These are phyloP conservation scores for Cosmorhoe ocellata DNA, from an alignment of 2,888 invertebrate genomes.

Conservation along the genomic window DNA sequence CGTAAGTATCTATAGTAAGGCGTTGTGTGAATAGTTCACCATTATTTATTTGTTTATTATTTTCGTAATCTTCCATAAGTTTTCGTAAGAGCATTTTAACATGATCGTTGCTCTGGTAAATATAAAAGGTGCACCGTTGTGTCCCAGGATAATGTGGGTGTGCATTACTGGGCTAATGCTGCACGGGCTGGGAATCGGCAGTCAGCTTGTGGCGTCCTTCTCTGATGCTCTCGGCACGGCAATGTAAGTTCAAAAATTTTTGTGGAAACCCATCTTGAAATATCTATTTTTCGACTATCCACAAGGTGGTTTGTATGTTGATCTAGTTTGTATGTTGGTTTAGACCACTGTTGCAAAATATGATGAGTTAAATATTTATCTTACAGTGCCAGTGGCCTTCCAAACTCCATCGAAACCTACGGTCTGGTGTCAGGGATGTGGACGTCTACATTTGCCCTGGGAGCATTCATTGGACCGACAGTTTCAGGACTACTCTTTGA, in stretches of 20 bases:
- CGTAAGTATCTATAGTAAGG: slow-evolving; percentile 71
- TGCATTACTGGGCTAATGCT: slow-evolving; percentile 87
- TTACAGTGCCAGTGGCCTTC: slow-evolving; percentile 86
- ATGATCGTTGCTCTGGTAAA: background rate
- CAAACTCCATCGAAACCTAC: slow-evolving; percentile 93
- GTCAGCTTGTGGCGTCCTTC: slow-evolving; percentile 93
- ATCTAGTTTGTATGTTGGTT: too few relatives aligned
- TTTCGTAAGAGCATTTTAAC: too few relatives aligned
- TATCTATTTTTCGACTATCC: too few relatives aligned
- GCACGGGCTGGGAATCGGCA: slow-evolving; percentile 92
- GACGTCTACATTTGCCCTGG: slow-evolving; percentile 94
- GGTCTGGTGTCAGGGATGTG: slow-evolving; percentile 95
- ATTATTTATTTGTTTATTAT: too few relatives aligned
- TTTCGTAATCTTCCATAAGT: too few relatives aligned
- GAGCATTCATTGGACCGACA: slow-evolving; percentile 92
- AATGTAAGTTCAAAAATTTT: slow-evolving; percentile 82
- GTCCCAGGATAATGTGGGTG: slow-evolving; percentile 84
- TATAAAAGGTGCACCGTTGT: background rate
- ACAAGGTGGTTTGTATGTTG: too few relatives aligned
- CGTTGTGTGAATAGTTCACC: too few relatives aligned
- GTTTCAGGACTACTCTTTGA: slow-evolving; percentile 89
- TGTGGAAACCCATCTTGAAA: too few relatives aligned
- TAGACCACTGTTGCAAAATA: too few relatives aligned
- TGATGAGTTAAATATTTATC: background rate
- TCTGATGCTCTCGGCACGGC: slow-evolving; percentile 91